These are phyloP conservation scores for Tragulus kanchil DNA, from an alignment of 2,113 vertebrate species.

Conservation along the genomic window DNA sequence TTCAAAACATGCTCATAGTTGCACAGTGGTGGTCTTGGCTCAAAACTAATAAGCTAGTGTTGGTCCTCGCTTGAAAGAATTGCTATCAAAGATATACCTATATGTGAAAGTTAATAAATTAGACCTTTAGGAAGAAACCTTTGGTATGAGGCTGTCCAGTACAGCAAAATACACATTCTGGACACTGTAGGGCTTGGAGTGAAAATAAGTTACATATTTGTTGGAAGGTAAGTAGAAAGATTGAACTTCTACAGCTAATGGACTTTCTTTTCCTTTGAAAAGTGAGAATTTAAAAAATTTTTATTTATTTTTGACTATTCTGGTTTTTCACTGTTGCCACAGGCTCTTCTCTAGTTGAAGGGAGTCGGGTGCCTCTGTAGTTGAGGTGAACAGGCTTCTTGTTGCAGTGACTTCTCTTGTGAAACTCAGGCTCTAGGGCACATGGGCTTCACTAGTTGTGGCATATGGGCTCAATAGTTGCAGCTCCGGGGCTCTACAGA, in stretches of 20 bases:
- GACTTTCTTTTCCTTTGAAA: conserved; percentile 44
- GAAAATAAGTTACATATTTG: conserved; percentile 3
- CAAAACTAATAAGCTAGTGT: conserved; percentile 79
- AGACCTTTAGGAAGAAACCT: conserved; percentile 73
- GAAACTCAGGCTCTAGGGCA: too few species aligned
- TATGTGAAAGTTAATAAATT: conserved; percentile 74
- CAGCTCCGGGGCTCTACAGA: too few species aligned
- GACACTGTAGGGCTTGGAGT: neutral
- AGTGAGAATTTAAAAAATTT: neutral
- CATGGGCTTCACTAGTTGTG: too few species aligned
- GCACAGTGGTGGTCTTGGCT: conserved; percentile 86
- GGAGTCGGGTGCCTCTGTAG: too few species aligned
- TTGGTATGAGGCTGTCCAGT: conserved; percentile 27
- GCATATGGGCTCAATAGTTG: too few species aligned
- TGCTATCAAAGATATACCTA: conserved; percentile 61
- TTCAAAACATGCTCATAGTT: conserved; percentile 86
- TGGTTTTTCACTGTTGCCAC: too few species aligned
- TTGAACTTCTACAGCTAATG: neutral
- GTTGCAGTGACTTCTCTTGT: too few species aligned
- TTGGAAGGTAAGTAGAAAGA: neutral
- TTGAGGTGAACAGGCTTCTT: too few species aligned
- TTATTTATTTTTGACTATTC: too few species aligned
- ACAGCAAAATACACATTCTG: neutral
- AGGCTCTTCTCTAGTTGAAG: too few species aligned
- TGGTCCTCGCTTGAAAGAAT: conserved; percentile 86